phyloP scores from a whole-genome alignment of 2,888 invertebrate species.

The Trichogramma evanescens region DNA sequence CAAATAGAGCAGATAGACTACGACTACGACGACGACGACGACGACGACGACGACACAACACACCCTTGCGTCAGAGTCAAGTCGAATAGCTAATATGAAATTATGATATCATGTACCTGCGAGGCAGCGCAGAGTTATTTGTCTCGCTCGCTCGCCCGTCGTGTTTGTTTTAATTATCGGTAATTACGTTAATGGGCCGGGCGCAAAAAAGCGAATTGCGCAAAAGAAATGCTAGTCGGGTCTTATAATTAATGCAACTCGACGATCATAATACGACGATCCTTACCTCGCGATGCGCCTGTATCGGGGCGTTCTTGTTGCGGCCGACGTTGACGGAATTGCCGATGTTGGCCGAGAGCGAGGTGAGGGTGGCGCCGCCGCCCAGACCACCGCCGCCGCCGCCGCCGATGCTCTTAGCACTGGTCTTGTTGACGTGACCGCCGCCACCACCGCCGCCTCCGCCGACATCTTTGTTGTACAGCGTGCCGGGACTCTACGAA shows the following conservation, averaged over 20 bases:
- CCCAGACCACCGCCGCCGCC: conserved; percentile 43
- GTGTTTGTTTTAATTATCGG: conserved; percentile 10
- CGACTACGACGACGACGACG: not conserved
- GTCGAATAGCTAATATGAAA: not conserved
- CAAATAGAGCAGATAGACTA: not conserved
- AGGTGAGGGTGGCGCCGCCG: conserved; percentile 44
- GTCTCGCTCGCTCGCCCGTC: not conserved
- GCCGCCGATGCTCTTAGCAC: conserved; percentile 44
- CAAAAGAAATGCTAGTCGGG: not conserved
- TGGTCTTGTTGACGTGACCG: conserved; percentile 43
- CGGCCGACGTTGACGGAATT: conserved; percentile 41
- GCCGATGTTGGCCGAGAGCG: conserved; percentile 41
- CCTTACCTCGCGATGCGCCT: conserved; percentile 40
- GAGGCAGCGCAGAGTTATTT: not conserved
- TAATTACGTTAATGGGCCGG: conserved; percentile 11
- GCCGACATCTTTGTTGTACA: conserved; percentile 45
- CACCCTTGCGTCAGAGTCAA: not conserved
- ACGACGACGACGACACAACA: not conserved
- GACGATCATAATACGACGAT: not conserved
- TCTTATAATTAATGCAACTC: not conserved
- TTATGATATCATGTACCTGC: not conserved
- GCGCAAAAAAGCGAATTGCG: conserved; percentile 3
- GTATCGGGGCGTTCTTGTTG: conserved; percentile 41
- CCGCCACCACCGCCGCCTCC: conserved; percentile 41
- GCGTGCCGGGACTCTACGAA: conserved; percentile 44